Conservation (phyloP, 2,888 invertebrate genomes). For the Ophion obscuratus region DNA sequence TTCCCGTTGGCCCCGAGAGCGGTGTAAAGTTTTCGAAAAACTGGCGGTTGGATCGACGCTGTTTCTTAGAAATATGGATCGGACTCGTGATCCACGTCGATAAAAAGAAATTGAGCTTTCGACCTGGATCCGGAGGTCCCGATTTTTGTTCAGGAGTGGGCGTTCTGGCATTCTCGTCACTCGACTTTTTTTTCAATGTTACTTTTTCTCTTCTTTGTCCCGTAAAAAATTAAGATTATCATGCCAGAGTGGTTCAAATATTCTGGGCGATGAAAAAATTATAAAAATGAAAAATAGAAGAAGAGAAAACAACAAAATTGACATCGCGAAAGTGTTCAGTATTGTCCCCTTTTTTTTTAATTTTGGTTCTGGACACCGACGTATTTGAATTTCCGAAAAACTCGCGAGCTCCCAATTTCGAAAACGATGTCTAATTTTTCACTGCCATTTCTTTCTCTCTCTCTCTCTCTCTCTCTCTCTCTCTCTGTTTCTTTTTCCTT, state of each 20-base stretch:
- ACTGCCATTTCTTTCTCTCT: slow-evolving; percentile 21
- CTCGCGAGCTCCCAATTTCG: slow-evolving; percentile 60
- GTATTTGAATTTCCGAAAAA: slow-evolving; percentile 13
- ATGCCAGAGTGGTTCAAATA: no score
- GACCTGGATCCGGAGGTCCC: slow-evolving; percentile 15
- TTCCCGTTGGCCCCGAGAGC: slow-evolving; percentile 30
- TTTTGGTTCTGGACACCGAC: slow-evolving; percentile 1
- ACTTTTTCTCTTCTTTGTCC: no score
- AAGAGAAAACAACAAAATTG: no score
- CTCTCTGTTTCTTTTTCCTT: slow-evolving; percentile 3
- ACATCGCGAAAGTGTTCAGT: not conserved
- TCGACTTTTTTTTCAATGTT: not conserved
- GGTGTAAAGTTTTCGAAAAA: slow-evolving; percentile 65
- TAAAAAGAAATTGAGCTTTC: slow-evolving; percentile 30
- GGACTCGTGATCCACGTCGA: slow-evolving; percentile 1
- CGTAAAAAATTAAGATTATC: no score
- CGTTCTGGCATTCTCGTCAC: not conserved
- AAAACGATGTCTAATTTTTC: slow-evolving; percentile 53
- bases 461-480: slow-evolving; percentile 22
- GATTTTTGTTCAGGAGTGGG: not conserved
- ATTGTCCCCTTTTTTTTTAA: no score
- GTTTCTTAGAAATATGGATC: slow-evolving; percentile 18
- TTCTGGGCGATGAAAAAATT: not conserved
- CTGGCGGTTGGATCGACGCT: slow-evolving; percentile 38
- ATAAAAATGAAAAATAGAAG: not conserved